phyloP scores from a whole-genome alignment of 2,113 vertebrate genomes.

The crab-eating macaque (Macaca fascicularis) region T2T-MFA8v1.1 NC_088381.1:161096001-161096500 shows the following conservation, averaged over 20 bases:
- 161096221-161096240: rapidly evolving
- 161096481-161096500: not conserved
- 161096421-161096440: not conserved
- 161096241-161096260: not conserved
- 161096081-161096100: not conserved
- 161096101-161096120: not conserved
- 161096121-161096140: not conserved
- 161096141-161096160: not conserved
- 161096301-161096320: not conserved
- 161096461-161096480: not conserved
- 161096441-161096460: not conserved
- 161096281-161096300: not conserved
- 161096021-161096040: not conserved
- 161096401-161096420: not conserved
- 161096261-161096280: not conserved
- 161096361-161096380: not conserved
- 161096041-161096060: not conserved
- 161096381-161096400: not conserved
- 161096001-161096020: not conserved
- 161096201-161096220: not conserved
- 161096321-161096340: not conserved
- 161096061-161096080: not conserved
- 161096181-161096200: too few relatives aligned
- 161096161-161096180: not conserved
- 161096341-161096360: not conserved